These are phyloP conservation scores for Rhinolophus sinicus DNA, from an alignment of 2,113 vertebrate species.

Conservation along the genomic window DNA sequence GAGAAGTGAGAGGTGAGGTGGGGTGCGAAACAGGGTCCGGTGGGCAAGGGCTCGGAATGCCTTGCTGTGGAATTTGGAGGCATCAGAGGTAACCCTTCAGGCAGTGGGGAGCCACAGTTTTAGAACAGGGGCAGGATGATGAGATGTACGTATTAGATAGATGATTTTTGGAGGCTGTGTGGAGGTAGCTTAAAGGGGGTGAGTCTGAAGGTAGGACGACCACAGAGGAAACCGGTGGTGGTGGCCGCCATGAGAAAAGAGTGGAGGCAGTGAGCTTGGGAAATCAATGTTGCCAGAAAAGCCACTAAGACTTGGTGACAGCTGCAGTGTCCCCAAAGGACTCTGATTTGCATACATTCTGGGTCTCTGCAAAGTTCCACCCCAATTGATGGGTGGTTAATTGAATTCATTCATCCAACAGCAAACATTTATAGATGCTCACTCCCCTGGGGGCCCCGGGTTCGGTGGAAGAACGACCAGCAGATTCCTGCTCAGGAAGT, in stretches of 20 bases:
- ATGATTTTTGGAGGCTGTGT: neutral
- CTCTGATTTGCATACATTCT: constrained; percentile 63
- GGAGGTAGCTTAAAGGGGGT: neutral
- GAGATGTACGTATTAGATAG: neutral
- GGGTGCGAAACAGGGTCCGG: fast-evolving
- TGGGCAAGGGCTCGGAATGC: neutral
- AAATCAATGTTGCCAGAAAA: neutral
- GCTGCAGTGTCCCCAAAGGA: neutral
- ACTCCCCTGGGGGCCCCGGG: neutral
- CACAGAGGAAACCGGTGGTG: neutral
- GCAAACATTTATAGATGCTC: constrained; percentile 39
- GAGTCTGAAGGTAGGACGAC: neutral
- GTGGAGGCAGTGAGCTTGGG: neutral
- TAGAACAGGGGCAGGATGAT: fast-evolving
- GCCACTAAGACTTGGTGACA: neutral
- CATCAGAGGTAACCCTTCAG: fast-evolving
- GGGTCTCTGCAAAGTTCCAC: constrained; percentile 1
- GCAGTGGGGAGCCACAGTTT: neutral
- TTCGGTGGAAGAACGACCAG: neutral
- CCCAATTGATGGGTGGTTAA: constrained; percentile 46
- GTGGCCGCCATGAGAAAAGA: neutral
- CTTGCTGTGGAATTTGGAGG: neutral
- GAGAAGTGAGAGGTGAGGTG: neutral
- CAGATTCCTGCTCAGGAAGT: neutral
- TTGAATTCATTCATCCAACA: constrained; percentile 49